Conservation (phyloP, 2,797 vertebrate species). For the Melanogrammus aeglefinus region DNA sequence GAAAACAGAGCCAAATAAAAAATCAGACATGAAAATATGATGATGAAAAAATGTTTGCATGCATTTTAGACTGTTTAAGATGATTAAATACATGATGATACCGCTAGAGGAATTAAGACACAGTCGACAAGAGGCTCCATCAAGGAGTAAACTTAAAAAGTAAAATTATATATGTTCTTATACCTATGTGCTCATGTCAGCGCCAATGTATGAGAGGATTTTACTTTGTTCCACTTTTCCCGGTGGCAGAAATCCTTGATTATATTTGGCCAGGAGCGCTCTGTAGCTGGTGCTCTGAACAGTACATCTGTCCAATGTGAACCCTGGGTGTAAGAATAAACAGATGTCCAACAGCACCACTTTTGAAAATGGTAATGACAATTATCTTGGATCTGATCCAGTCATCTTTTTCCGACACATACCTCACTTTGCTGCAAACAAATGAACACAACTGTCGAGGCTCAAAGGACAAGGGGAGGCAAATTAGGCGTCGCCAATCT, state of each 20-base stretch:
- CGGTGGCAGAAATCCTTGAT: not conserved
- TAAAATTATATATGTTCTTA: not conserved
- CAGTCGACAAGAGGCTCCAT: not conserved
- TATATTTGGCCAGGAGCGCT: not conserved
- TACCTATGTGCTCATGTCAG: not conserved
- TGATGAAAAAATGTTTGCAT: not conserved
- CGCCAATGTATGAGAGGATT: not conserved
- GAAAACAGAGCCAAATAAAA: not conserved
- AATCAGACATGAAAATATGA: not conserved
- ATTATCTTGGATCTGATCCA: constrained; percentile 28
- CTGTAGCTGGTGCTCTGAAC: not conserved
- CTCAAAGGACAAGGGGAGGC: not conserved
- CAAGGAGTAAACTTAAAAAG: not conserved
- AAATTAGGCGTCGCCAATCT: not conserved
- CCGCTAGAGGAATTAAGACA: not conserved
- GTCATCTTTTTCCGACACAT: not conserved
- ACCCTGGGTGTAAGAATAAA: not conserved
- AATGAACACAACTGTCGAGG: not conserved
- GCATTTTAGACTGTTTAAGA: not conserved
- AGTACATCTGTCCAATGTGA: not conserved
- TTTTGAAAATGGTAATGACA: constrained; percentile 27
- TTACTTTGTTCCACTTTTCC: not conserved
- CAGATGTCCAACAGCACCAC: not conserved
- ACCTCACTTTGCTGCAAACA: not conserved
- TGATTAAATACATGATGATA: not conserved